Percentiles rank a stretch among this genome's conserved stretches.
phyloP scores from a whole-genome alignment of 2,113 vertebrate species.

The Bostrychus sinensis region DNA sequence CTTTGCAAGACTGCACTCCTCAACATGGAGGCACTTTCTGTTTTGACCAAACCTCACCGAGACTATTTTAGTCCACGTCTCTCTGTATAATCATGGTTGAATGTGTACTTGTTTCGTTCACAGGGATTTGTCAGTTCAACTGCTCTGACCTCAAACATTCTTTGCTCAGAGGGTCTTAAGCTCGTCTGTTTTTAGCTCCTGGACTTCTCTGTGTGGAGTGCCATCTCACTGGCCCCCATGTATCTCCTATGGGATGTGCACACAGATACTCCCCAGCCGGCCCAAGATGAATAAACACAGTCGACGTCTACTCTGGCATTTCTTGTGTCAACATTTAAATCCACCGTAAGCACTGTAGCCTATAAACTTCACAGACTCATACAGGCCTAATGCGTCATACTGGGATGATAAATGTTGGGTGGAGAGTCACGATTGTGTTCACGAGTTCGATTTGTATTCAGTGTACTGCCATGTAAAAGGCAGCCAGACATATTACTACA shows the following conservation, averaged over 20 bases:
- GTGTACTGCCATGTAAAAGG: neutral
- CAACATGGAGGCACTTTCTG: neutral
- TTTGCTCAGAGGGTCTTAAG: slow-evolving; percentile 37
- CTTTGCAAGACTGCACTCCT: slow-evolving; percentile 11
- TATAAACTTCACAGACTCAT: neutral
- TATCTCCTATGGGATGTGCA: slow-evolving; percentile 17
- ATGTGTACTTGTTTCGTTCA: slow-evolving; percentile 49
- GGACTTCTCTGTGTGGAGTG: slow-evolving; percentile 31
- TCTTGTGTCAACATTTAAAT: slow-evolving; percentile 14
- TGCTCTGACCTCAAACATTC: slow-evolving; percentile 46
- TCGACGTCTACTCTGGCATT: neutral
- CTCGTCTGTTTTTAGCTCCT: slow-evolving; percentile 53
- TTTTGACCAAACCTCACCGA: neutral
- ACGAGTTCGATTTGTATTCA: slow-evolving; percentile 5
- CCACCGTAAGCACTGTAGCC: neutral
- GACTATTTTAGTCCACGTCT: slow-evolving; percentile 35
- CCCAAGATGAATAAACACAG: neutral
- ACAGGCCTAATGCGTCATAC: neutral
- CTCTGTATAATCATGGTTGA: slow-evolving; percentile 42
- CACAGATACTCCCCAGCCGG: neutral
- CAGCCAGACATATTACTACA: too few relatives aligned
- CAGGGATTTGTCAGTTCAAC: slow-evolving; percentile 42
- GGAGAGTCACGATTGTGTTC: neutral
- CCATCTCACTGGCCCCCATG: slow-evolving; percentile 6
- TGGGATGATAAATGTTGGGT: too few relatives aligned